Evolutionary conservation across 2,797 vertebrate species (phyloP), one percentile per base, ranked within the genome.

Genomic region (Gallirallus australis): DNA sequence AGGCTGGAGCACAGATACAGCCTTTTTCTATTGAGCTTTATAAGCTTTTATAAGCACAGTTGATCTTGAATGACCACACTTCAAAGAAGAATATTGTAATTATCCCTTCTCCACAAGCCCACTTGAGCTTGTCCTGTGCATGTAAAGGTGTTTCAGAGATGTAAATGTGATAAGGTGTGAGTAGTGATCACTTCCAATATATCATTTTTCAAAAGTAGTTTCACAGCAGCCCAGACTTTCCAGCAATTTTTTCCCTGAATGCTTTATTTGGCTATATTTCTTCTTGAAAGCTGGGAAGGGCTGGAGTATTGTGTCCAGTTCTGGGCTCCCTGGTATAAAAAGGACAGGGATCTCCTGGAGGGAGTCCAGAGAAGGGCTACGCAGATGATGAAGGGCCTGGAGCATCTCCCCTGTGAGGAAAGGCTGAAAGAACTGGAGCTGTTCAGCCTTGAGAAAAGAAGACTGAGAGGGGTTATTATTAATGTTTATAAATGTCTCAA

Each of bases 111-210:
- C 10, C 13, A 68, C 23, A 52, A 14, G 5, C 3, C 7, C 6
- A 23, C 2, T 2, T 15, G 12, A 12, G 12, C 5, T 7, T 39
- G 0, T 15, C 61, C 45, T 5, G 1, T 10, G 40, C 31, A 47
- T 3, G 2, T 48, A 39, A 19, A 24, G 63, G 30, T 1, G 4
- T 47, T 79, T 72, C 45, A 25, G 45, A 35, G n/a, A 70, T 35
- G 8, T 12, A 42, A 83, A 12, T 12, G 64, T 8, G 9, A 19
- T 80, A 39, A 89, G 54, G 27, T 28, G 14, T 61, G 23, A 79
- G 4, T 10, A 82, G 25, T 45, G 31, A 39, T 7, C 15, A 73
- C 17, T 85, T 68, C 40, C 25, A 68, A 19, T 60, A 20, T 70
- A 84, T 23, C 5, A 23, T 68, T 89, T 92, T 24, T 52, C 7